Base-by-base conservation (phyloP, 1,140 invertebrate genomes). In the Scaptomyza hsui region DNA sequence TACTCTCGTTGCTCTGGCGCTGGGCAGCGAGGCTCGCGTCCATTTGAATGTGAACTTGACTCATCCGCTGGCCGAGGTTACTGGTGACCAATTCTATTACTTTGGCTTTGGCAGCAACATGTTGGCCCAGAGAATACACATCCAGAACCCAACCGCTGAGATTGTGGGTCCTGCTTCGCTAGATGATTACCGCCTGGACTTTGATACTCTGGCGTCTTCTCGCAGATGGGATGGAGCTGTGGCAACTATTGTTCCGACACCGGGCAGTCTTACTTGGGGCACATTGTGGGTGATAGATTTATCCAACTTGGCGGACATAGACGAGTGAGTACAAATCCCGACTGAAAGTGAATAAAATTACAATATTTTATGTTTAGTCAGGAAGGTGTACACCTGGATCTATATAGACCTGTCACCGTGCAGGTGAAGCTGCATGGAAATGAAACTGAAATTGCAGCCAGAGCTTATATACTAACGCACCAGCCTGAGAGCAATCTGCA, bases 71-170 rank as follows among this genome's bases (percentile, higher is more conserved):
- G 71, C 74, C 0, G 89, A 90, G 39, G 60, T 83, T 1, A 69
- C 64, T 18, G 86, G 76, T 1, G 19, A 63, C 13, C 76, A 65
- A 13, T 91, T 91, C 52, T 65, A 74, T 16, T 91, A 91, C 51
- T 90, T 91, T 57, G 86, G 86, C 7, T 91, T 75, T 56, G 89
- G 89, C 0, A 91, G 89, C 57, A 91, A 91, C 39, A 81, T 91
- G 82, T 37, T 91, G 48, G 53, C 69, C 1, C 41, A 75, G 19
- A 51, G 89, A 0, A 91, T 91, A 16, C 89, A 89, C 39, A 76
- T 79, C 15, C 57, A 78, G 39, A 79, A 91, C 18, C 78, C 88
- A 18, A 74, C 75, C 1, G 61, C 89, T 4, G 13, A 41, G 6
- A 29, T 69, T 10, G 35, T 88, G 7, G 68, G 81, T 0, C 57